phyloP scores from a whole-genome alignment of 2,797 vertebrate species.

The Hozukius guyotensis region DNA sequence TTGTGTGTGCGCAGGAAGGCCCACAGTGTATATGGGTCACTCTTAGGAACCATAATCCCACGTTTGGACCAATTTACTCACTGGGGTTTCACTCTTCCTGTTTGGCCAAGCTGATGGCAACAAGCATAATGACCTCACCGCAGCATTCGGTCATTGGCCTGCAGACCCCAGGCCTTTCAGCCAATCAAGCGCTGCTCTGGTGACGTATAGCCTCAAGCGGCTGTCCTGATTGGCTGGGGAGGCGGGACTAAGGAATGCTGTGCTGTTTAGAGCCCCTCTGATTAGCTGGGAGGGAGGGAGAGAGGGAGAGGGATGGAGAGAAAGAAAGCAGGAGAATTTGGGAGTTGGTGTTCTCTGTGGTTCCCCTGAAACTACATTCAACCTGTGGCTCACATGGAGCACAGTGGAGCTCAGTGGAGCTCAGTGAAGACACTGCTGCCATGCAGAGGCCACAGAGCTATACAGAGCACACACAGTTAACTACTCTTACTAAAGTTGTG shows the following conservation, averaged over 20 bases:
- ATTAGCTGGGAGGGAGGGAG: conserved; percentile 77
- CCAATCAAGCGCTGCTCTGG: conserved; percentile 79
- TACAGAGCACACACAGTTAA: not conserved
- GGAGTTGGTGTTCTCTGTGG: conserved; percentile 61
- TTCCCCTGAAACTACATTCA: conserved; percentile 61
- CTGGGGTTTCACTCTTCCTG: conserved; percentile 76
- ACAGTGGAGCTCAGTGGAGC: not conserved
- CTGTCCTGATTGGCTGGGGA: conserved; percentile 54
- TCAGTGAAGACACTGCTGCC: not conserved
- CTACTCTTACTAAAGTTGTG: not conserved
- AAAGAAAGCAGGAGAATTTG: conserved; percentile 28
- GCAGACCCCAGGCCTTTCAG: conserved; percentile 43
- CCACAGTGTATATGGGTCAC: conserved; percentile 66
- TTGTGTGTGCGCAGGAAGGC: conserved; percentile 12
- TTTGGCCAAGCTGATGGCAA: conserved; percentile 84
- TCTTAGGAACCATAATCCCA: conserved; percentile 66
- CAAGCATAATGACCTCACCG: conserved; percentile 87
- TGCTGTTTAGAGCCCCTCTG: conserved; percentile 56
- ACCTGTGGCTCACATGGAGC: conserved; percentile 54
- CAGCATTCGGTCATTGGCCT: conserved; percentile 82
- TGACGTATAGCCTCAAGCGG: conserved; percentile 78
- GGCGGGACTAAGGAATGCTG: conserved; percentile 69
- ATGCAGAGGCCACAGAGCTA: not conserved
- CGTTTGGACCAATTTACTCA: conserved; percentile 69
- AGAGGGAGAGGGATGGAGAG: conserved; percentile 1